Percentiles rank a stretch among this genome's conserved stretches.
Evolutionary conservation across 2,797 vertebrate genomes (phyloP).

Genomic region (Xerus rutilus): DNA sequence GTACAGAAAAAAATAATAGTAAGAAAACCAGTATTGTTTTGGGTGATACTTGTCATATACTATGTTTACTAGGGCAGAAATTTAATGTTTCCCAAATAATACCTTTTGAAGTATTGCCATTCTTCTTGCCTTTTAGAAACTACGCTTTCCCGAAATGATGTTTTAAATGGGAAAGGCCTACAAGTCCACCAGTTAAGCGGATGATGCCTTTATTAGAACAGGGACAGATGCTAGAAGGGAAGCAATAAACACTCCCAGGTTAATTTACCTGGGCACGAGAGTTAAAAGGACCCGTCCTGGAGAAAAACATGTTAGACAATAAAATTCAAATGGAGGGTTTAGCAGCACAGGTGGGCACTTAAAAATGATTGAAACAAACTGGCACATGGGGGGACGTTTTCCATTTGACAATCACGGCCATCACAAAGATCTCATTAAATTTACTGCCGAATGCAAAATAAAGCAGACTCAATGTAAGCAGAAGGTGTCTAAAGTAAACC

Average conservation of each 20-base stretch:
- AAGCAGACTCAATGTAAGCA: slow-evolving; percentile 35
- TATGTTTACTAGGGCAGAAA: slow-evolving; percentile 30
- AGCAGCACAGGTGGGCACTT: slow-evolving; percentile 75
- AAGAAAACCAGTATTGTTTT: neutral
- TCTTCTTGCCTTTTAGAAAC: slow-evolving; percentile 68
- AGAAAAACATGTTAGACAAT: slow-evolving; percentile 43
- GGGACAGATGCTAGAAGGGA: slow-evolving; percentile 67
- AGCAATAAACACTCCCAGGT: neutral
- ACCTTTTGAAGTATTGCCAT: neutral
- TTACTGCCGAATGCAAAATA: slow-evolving; percentile 67
- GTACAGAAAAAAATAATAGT: neutral
- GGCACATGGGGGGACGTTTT: slow-evolving; percentile 71
- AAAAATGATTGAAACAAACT: slow-evolving; percentile 71
- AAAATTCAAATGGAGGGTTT: slow-evolving; percentile 74
- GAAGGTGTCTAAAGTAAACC: neutral
- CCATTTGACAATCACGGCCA: slow-evolving; percentile 63
- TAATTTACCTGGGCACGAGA: slow-evolving; percentile 44
- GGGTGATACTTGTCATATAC: neutral
- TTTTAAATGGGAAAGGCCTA: slow-evolving; percentile 49
- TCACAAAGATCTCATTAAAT: slow-evolving; percentile 73
- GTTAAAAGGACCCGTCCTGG: neutral
- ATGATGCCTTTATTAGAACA: slow-evolving; percentile 72
- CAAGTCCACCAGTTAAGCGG: slow-evolving; percentile 63
- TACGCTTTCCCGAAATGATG: slow-evolving; percentile 65
- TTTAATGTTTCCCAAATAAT: neutral